Evolutionary conservation across 2,888 invertebrate species (phyloP).

Genomic region (Tetranychus truncatus): DNA sequence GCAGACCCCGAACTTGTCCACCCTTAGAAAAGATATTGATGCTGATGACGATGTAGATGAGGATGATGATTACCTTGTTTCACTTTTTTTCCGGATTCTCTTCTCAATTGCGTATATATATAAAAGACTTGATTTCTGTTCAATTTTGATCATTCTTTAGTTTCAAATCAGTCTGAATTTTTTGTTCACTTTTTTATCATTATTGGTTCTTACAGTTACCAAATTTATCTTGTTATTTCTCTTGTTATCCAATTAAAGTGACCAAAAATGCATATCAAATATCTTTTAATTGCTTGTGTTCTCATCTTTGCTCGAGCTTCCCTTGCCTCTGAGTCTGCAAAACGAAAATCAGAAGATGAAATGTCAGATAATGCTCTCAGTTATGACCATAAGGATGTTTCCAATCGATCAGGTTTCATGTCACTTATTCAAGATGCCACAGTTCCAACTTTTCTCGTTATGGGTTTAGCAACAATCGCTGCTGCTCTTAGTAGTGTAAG

Average conservation of each 20-base stretch:
- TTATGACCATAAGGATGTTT: neutral
- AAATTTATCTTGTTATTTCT: neutral
- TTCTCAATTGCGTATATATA: neutral
- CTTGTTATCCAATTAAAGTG: neutral
- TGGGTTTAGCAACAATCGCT: constrained; percentile 9
- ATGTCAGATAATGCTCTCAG: neutral
- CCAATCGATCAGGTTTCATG: neutral
- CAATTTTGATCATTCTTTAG: neutral
- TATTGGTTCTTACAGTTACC: neutral
- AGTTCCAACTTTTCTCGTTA: constrained; percentile 11
- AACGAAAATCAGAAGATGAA: constrained; percentile 12
- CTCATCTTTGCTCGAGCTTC: neutral
- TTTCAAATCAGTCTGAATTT: neutral
- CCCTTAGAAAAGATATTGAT: neutral
- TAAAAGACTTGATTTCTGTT: neutral
- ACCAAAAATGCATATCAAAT: constrained; percentile 11
- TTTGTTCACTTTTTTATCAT: neutral
- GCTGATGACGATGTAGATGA: neutral
- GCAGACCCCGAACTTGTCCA: neutral
- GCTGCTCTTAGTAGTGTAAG: constrained; percentile 8
- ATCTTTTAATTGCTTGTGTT: neutral
- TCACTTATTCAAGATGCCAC: constrained; percentile 12
- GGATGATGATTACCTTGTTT: neutral
- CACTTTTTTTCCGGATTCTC: neutral
- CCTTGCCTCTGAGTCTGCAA: neutral